Conservation (phyloP, 2,113 vertebrate species). For the Nibea albiflora region DNA sequence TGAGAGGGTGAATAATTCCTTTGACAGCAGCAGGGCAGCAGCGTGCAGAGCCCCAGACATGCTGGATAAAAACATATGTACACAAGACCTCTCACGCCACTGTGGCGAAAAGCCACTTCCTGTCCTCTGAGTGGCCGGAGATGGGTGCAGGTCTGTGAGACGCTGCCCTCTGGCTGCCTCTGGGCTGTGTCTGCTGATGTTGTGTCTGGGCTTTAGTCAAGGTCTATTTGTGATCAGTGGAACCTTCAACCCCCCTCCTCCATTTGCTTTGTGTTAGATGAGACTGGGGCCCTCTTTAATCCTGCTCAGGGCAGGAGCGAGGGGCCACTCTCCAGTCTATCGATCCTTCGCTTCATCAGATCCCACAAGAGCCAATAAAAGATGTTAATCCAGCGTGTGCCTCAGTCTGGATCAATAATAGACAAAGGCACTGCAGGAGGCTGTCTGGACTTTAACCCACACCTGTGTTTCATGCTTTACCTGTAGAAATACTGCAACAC, state of each 20-base stretch:
- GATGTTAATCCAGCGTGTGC: constrained; percentile 50
- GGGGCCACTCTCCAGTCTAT: constrained; percentile 51
- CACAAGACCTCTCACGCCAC: neutral
- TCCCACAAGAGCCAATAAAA: constrained; percentile 47
- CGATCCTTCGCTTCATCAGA: constrained; percentile 38
- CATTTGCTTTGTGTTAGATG: constrained; percentile 43
- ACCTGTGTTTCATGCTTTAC: constrained; percentile 10
- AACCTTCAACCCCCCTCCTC: constrained; percentile 15
- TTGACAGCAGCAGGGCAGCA: constrained; percentile 59
- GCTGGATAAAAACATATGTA: constrained; percentile 47
- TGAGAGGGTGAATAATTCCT: constrained; percentile 74
- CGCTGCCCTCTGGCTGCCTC: constrained; percentile 2
- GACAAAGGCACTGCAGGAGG: constrained; percentile 58
- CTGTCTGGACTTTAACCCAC: constrained; percentile 51
- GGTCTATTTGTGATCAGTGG: constrained; percentile 6
- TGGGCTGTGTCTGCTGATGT: constrained; percentile 39
- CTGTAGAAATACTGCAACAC: neutral
- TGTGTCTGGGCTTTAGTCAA: constrained; percentile 56
- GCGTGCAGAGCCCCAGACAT: constrained; percentile 46
- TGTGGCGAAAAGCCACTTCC: constrained; percentile 48
- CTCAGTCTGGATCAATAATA: constrained; percentile 43
- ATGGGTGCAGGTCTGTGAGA: neutral
- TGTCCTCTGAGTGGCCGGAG: constrained; percentile 28
- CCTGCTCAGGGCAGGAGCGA: constrained; percentile 47
- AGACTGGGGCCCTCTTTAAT: constrained; percentile 54